Evolutionary conservation across 2,113 vertebrate genomes (phyloP).

Genomic region (Elachura formosa): DNA sequence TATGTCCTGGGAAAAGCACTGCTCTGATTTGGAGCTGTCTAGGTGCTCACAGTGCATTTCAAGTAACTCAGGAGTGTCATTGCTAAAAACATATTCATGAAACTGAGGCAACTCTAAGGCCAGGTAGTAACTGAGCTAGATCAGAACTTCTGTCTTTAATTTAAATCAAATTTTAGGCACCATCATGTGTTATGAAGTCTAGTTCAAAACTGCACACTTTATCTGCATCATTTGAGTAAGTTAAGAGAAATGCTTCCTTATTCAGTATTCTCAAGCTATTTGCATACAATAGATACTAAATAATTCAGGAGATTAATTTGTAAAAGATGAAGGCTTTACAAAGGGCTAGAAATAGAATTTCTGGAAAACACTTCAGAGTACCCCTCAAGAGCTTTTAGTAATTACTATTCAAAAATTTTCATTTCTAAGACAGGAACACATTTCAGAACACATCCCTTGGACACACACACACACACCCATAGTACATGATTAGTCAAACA

Average conservation of each 20-base stretch:
- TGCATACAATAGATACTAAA: background rate
- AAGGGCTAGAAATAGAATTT: background rate
- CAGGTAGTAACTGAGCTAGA: background rate
- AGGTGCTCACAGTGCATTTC: background rate
- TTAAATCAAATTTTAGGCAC: background rate
- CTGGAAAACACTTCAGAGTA: background rate
- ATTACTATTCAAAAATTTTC: background rate
- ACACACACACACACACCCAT: fast-evolving
- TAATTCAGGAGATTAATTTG: background rate
- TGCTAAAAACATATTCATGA: background rate
- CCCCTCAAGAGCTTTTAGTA: background rate
- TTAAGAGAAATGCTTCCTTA: background rate
- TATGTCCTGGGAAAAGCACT: background rate
- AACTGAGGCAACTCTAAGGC: background rate
- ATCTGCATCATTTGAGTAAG: background rate
- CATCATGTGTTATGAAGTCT: background rate
- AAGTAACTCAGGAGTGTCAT: background rate
- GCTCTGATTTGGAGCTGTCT: background rate
- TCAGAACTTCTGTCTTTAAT: background rate
- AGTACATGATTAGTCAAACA: background rate
- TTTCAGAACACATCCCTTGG: background rate
- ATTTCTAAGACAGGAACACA: background rate
- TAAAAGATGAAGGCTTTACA: background rate
- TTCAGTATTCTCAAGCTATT: background rate
- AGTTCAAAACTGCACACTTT: background rate